These are phyloP conservation scores for Lobophora halterata DNA, from an alignment of 2,888 invertebrate genomes.

Conservation along the genomic window DNA sequence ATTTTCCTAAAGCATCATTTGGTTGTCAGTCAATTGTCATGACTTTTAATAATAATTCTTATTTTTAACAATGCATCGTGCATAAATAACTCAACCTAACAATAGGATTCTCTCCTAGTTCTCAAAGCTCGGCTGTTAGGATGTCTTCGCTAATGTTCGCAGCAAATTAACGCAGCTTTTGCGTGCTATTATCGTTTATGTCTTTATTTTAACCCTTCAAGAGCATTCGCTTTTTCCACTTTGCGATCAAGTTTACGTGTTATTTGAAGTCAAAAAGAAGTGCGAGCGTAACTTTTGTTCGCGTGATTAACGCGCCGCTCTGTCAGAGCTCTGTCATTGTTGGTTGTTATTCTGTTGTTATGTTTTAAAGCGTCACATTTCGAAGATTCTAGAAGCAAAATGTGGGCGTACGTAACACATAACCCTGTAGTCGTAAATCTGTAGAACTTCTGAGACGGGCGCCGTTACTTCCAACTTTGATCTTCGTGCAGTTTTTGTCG, in stretches of 20 bases:
- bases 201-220: constrained; percentile 59
- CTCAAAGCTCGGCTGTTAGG: constrained; percentile 51
- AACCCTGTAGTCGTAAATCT: constrained; percentile 51
- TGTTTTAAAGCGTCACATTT: constrained; percentile 29
- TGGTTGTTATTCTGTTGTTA: constrained; percentile 5
- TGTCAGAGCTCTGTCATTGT: constrained; percentile 23
- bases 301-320: constrained; percentile 22
- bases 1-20: too few species aligned
- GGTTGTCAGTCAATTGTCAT: too few species aligned
- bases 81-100: constrained; percentile 49
- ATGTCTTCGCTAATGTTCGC: constrained; percentile 57
- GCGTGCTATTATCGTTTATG: constrained; percentile 58
- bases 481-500: constrained; percentile 50
- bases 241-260: constrained; percentile 38
- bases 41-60: too few species aligned
- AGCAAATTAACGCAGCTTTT: constrained; percentile 62
- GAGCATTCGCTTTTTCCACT: constrained; percentile 39
- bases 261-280: constrained; percentile 22
- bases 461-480: constrained; percentile 42
- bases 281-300: constrained; percentile 22
- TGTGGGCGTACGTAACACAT: constrained; percentile 44
- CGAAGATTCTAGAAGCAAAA: constrained; percentile 25
- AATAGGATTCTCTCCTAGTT: constrained; percentile 55
- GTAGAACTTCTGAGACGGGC: constrained; percentile 41
- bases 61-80: constrained; percentile 55